Base-by-base conservation (phyloP, 2,888 invertebrate genomes). In the Melolontha melolontha region DNA sequence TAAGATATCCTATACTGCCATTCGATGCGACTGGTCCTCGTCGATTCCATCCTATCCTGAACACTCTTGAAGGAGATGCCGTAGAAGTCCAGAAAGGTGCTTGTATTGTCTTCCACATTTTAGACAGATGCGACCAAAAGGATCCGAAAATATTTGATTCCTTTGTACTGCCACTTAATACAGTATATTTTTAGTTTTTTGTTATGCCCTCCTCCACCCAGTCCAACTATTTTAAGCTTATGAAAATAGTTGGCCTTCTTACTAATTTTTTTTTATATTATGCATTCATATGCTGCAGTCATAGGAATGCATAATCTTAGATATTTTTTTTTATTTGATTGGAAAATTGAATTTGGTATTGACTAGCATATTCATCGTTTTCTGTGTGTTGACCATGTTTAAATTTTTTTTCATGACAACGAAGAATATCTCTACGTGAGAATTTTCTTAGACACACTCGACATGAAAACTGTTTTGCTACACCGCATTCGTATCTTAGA, bases 401-500 rank as follows among this genome's bases (percentile, higher is more conserved):
- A 54, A 78, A 77, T 63, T 78, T 80, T 73, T 79, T 79, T 73
- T 81, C 77, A 66, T 79, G 78, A 69, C 73, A 72, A 59, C 82
- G 76, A 73, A 82, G 76, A 69, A 79, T 79, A 76, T 84, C 84
- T 76, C 80, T 74, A 65, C 83, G 79, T 40, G 81, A 79, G 72
- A 83, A 84, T 71, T 79, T 80, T 71, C 78, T 77, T 34, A 76
- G 78, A 76, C 84, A 84, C 70, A 83, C 80, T 57, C 76, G 75
- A 75, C 85, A 84, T 64, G 77, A 76, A 75, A 84, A 84, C 72
- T 81, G 82, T 73, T 83, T 84, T 73, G 84, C 84, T 66, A 87
- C 86, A 71, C 89, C 88, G 74, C 89, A 89, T 75, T 89, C 88
- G 75, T 86, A 85, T 67, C 85, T 84, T 70, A 87, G 77, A 75